Base-by-base conservation (phyloP, 2,797 vertebrate species). In the Remorina albescens region DNA sequence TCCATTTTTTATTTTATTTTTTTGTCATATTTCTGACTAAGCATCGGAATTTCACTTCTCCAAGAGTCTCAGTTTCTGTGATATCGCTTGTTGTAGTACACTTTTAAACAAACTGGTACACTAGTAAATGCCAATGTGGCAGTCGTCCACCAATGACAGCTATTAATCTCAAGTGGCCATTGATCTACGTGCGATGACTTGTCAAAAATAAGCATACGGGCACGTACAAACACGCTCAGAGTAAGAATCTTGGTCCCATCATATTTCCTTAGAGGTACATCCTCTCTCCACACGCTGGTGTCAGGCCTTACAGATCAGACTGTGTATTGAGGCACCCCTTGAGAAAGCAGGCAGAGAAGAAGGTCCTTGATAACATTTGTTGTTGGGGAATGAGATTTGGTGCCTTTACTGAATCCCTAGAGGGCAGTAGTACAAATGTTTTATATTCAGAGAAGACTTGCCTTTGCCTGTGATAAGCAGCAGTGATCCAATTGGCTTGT, bases 391-490 rank as follows among this genome's bases (percentile, higher is more conserved):
- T 88, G 73, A 85, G 87, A 89, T 89, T 87, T 57, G 68, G 77
- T 88, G 81, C 81, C 87, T 86, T 80, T 69, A 64, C 76, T 9
- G 37, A 90, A 89, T 90, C 90, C 82, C 89, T 90, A 87, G 91
- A 87, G 90, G 89, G 90, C 81, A 87, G 90, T 73, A 80, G 81
- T 85, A 88, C 82, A 88, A 87, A 90, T 89, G 84, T 85, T 89
- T 87, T 88, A 74, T 84, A 82, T 90, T 88, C 84, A 82, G 79
- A 62, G 76, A 86, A 80, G 80, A 71, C 74, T 86, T 71, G 72
- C 62, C 71, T 76, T 75, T 62, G 73, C 79, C 80, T 72, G 74
- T 81, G 87, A 89, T 90, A 89, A 86, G 87, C 67, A 76, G 63
- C 26, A 11, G 39, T 69, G 85, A 90, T 89, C 86, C 88, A 88